Evolutionary conservation across 2,113 vertebrate genomes (phyloP), one percentile per base, ranked within the genome.

Genomic region (Dipodomys stephensi): DNA sequence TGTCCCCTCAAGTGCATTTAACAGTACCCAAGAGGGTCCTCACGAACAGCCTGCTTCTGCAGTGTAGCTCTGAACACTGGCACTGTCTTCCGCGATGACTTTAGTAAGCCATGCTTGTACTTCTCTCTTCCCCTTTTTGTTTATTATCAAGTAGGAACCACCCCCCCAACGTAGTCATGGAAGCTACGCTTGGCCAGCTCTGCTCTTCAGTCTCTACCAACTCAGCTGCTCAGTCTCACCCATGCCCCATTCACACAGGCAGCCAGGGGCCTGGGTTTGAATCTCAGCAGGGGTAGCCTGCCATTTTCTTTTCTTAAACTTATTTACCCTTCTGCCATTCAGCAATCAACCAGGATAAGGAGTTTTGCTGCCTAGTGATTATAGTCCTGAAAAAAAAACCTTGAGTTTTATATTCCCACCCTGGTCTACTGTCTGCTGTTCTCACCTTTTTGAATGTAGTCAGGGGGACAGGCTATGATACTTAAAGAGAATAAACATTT

Each of bases 81-180:
- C 92, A 78, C 95, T 49, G 95, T 98, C 97, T 97, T 97, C 98
- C 97, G n/a, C 82, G 72, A 88, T 68, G 91, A 28, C 46, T 93
- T 96, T 92, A 93, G 92, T 91, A 92, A 95, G 94, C 95, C 87
- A 93, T 91, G 95, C 90, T 83, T 87, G 89, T 44, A 44, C 85
- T 76, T 83, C 76, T 81, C 60, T 64, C 64, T 32, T 73, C 87
- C 72, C 19, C 0, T n/a, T 68, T 85, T 88, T 49, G 83, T 82
- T 90, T 74, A 79, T 13, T 87, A 46, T 74, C 46, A 4, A 69
- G 60, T 73, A 53, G 82, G 84, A 80, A 57, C 28, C 57, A 49
- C 65, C 12, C 49, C 49, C 49, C 74, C n/a, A 2, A 7, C 44
- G 62, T n/a, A 73, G 81, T 62, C 76, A 2, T 44, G 6, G 83